Evolutionary conservation across 2,797 vertebrate species (phyloP).

Genomic region (Gadopsis bispinosus): DNA sequence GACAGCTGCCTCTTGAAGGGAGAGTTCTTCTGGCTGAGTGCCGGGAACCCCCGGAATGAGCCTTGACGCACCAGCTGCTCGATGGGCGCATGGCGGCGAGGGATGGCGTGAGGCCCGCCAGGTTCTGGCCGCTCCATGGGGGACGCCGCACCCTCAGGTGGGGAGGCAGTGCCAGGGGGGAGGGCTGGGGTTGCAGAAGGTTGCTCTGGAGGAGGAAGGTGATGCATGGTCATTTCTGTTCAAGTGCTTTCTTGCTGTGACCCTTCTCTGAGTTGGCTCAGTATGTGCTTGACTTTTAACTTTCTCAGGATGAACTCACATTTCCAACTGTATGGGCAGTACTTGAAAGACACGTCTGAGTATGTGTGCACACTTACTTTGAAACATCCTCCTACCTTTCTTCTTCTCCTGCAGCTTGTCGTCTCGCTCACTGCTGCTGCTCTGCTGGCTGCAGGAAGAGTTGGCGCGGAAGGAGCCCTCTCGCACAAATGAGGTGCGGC

Average conservation of each 20-base stretch:
- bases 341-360: not conserved
- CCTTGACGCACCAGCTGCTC: conserved; percentile 95
- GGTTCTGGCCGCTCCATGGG: conserved; percentile 88
- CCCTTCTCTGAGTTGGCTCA: not conserved
- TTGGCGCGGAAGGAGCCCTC: conserved; percentile 92
- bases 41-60: conserved; percentile 93
- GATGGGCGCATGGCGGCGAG: conserved; percentile 92
- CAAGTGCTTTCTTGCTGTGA: not conserved
- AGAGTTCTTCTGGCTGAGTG: conserved; percentile 93
- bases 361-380: not conserved
- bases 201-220: conserved; percentile 68
- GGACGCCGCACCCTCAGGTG: conserved; percentile 88
- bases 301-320: not conserved
- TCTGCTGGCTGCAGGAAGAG: conserved; percentile 82
- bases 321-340: not conserved
- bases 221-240: not conserved
- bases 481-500: conserved; percentile 91
- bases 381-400: conserved; percentile 83
- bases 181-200: conserved; percentile 71
- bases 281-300: not conserved
- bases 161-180: conserved; percentile 86
- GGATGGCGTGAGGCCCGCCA: conserved; percentile 89
- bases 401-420: conserved; percentile 88
- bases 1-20: conserved; percentile 95
- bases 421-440: conserved; percentile 80